Evolutionary conservation across 2,113 vertebrate genomes (phyloP).

Genomic region (Lathamus discolor): DNA sequence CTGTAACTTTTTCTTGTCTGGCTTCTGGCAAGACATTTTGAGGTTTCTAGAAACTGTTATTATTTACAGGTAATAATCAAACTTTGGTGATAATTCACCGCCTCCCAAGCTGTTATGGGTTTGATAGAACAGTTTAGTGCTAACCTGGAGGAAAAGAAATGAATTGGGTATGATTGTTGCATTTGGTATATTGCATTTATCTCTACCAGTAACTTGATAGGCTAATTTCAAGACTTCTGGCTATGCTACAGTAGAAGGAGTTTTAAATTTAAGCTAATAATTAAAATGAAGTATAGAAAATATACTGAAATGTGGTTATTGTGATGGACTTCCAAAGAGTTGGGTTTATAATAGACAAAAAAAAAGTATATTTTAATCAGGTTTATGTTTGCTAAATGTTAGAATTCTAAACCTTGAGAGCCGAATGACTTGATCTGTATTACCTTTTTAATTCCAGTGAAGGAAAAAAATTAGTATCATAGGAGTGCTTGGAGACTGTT

Average conservation of each 20-base stretch:
- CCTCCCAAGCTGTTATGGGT: neutral
- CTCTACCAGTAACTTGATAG: neutral
- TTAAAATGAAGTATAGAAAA: neutral
- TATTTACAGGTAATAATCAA: neutral
- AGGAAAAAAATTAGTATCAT: neutral
- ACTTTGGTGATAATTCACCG: neutral
- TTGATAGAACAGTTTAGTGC: neutral
- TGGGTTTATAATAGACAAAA: neutral
- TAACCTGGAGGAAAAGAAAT: neutral
- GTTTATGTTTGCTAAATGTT: neutral
- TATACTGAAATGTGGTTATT: neutral
- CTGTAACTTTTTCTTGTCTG: neutral
- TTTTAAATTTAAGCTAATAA: neutral
- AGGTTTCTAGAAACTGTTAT: neutral
- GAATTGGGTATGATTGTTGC: neutral
- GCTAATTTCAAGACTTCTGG: neutral
- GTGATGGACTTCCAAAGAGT: neutral
- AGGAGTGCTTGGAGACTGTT: neutral
- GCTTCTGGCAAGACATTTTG: neutral
- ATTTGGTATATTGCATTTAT: neutral
- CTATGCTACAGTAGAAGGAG: neutral
- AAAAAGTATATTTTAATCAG: neutral
- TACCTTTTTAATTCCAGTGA: neutral
- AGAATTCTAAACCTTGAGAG: neutral
- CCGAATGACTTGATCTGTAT: neutral